Percentiles rank a stretch among this genome's conserved stretches.
phyloP scores from a whole-genome alignment of 2,888 invertebrate genomes.

The Caenorhabditis panamensis region DNA sequence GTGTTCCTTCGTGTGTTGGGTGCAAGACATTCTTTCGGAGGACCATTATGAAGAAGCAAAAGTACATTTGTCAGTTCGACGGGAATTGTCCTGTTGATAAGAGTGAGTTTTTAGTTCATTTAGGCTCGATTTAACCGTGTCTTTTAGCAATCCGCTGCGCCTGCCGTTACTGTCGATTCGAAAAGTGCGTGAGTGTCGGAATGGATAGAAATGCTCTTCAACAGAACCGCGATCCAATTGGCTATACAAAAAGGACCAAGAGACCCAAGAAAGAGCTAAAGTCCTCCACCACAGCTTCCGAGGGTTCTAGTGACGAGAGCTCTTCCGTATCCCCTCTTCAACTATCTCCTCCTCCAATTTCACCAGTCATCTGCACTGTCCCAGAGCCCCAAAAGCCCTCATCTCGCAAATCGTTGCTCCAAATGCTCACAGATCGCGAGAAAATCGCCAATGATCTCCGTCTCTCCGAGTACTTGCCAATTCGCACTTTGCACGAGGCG shows the following conservation, averaged over 20 bases:
- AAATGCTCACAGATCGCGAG: conserved; percentile 27
- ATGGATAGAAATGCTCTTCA: conserved; percentile 78
- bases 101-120: conserved; percentile 47
- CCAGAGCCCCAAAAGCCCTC: too few relatives aligned
- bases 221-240: conserved; percentile 80
- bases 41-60: conserved; percentile 81
- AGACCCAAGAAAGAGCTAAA: conserved; percentile 64
- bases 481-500: conserved; percentile 56
- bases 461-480: conserved; percentile 54
- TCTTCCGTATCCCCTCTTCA: conserved; percentile 49
- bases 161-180: conserved; percentile 79
- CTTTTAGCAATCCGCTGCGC: conserved; percentile 78
- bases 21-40: conserved; percentile 80
- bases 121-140: not conserved
- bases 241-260: conserved; percentile 79
- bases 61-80: conserved; percentile 77
- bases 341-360: conserved; percentile 30
- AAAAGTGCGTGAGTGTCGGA: conserved; percentile 73
- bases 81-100: conserved; percentile 76
- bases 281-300: conserved; percentile 20
- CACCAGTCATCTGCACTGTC: conserved; percentile 3
- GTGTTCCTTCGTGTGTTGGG: conserved; percentile 79
- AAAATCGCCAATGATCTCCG: conserved; percentile 58
- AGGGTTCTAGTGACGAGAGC: conserved; percentile 29
- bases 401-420: conserved; percentile 11